phyloP scores from a whole-genome alignment of 2,888 invertebrate genomes.

The Nomada lathburiana region DNA sequence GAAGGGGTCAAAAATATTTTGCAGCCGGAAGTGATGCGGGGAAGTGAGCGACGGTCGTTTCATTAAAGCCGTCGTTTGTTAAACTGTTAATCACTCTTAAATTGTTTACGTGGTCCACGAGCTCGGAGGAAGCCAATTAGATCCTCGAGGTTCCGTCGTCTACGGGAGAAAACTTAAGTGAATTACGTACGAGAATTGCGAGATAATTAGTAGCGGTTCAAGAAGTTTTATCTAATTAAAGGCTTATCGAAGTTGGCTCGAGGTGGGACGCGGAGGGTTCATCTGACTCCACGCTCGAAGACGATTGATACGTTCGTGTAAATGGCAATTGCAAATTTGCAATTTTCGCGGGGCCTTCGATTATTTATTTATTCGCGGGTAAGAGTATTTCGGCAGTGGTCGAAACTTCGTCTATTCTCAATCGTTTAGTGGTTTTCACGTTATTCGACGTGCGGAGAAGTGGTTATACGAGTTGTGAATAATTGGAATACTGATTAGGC shows the following conservation, averaged over 20 bases:
- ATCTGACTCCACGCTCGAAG: not conserved
- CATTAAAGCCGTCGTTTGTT: constrained; percentile 52
- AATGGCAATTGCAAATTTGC: constrained; percentile 18
- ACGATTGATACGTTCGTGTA: constrained; percentile 37
- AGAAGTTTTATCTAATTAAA: constrained; percentile 65
- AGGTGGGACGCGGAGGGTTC: constrained; percentile 25
- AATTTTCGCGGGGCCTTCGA: not conserved
- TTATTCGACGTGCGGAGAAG: not conserved
- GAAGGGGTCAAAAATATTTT: constrained; percentile 47
- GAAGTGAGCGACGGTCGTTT: constrained; percentile 13
- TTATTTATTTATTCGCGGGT: too few relatives aligned
- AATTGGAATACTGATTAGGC: too few relatives aligned
- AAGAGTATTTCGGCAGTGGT: too few relatives aligned
- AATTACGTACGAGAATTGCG: constrained; percentile 60
- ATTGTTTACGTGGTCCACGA: constrained; percentile 53
- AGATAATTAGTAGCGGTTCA: constrained; percentile 60
- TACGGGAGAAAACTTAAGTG: constrained; percentile 57
- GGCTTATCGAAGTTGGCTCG: constrained; percentile 58
- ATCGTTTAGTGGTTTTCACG: not conserved
- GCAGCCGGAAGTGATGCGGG: not conserved
- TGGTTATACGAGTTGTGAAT: too few relatives aligned
- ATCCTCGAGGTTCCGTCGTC: constrained; percentile 40
- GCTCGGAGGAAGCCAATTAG: constrained; percentile 41
- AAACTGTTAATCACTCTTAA: constrained; percentile 54
- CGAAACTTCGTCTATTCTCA: not conserved